Conservation (phyloP, 2,888 invertebrate species). For the Drosophila mimetica region DNA sequence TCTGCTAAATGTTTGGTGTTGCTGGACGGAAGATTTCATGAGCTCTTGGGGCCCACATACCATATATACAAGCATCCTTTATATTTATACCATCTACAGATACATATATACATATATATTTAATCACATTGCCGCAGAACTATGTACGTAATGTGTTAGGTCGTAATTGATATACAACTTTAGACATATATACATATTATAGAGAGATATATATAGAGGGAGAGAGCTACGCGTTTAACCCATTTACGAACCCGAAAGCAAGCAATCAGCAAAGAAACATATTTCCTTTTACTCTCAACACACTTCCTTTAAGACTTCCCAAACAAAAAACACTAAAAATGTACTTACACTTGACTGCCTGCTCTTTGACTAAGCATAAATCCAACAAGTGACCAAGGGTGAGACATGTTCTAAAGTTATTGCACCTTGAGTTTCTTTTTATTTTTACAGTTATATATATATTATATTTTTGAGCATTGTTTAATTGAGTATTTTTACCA, state of each 20-base stretch:
- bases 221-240: slow-evolving; percentile 62
- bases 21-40: slow-evolving; percentile 62
- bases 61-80: slow-evolving; percentile 56
- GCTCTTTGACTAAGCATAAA: slow-evolving; percentile 51
- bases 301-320: slow-evolving; percentile 51
- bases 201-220: slow-evolving; percentile 42
- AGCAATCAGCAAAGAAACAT: slow-evolving; percentile 66
- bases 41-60: slow-evolving; percentile 45
- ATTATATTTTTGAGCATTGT: background rate
- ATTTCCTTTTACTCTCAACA: slow-evolving; percentile 39
- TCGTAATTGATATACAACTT: slow-evolving; percentile 57
- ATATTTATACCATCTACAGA: slow-evolving; percentile 69
- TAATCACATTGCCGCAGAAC: slow-evolving; percentile 45
- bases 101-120: slow-evolving; percentile 51
- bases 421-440: slow-evolving; percentile 17
- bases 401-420: slow-evolving; percentile 42
- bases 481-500: slow-evolving; percentile 64
- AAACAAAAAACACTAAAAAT: slow-evolving; percentile 23
- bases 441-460: background rate
- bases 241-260: slow-evolving; percentile 51
- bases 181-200: slow-evolving; percentile 67
- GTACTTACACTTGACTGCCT: slow-evolving; percentile 30
- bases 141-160: slow-evolving; percentile 64
- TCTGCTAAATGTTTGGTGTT: slow-evolving; percentile 57
- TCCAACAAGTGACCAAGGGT: slow-evolving; percentile 49